Evolutionary conservation across 2,797 vertebrate genomes (phyloP), one percentile per base, ranked within the genome.

Genomic region (Poecilia velifera): DNA sequence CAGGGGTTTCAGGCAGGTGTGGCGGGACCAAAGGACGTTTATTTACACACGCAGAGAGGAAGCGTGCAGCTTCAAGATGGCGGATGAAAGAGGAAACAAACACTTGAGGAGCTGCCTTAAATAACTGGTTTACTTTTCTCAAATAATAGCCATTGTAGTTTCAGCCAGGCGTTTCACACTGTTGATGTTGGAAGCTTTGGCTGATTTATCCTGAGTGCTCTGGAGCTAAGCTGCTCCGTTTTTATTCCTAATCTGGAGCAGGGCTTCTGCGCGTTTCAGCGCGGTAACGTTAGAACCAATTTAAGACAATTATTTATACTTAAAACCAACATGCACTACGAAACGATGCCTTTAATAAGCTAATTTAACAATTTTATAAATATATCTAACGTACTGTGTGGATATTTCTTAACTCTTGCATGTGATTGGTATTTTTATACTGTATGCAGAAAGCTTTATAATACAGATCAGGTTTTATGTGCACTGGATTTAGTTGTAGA

Each of bases 11-110:
- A 79, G 25, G 20, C 83, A 90, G 85, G 87, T 90, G 87, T 72
- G 84, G 83, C 78, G 70, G 57, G 64, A 92, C 87, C 88, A 90
- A 90, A 87, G 82, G 6, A 86, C 55, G 66, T 75, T 77, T 90
- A 82, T 83, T 85, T 80, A 66, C 71, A 88, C 82, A 82, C 53
- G 86, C 86, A 71, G 82, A 91, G 79, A 89, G 90, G 91, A 94
- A 94, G 89, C 88, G 89, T 91, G 92, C 78, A 74, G 72, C 66
- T 78, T 82, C 74, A 80, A 92, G 88, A 92, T 90, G 89, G 85
- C 80, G 85, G 82, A 83, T 86, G 81, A 90, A 89, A 82, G 84
- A 55, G 53, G 88, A 91, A 91, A 90, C 78, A 88, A 86, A 87
- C 86, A 91, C 85, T 90, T 71, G 9, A 88, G 70, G 39, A 47